phyloP scores from a whole-genome alignment of 2,113 vertebrate species.

The Saiga tatarica region DNA sequence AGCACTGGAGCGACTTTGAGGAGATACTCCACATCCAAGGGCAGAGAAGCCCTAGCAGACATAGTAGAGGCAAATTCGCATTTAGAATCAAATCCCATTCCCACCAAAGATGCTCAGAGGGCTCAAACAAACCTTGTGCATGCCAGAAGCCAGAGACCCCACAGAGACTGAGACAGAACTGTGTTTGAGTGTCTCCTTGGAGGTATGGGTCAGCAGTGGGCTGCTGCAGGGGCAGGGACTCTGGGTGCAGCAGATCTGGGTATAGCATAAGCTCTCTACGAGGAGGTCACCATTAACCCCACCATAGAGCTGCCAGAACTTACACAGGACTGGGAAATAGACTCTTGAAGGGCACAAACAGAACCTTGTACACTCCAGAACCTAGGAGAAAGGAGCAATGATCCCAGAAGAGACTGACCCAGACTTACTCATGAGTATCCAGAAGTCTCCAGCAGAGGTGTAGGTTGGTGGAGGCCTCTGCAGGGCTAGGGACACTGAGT shows the following conservation, averaged over 20 bases:
- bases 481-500: not conserved
- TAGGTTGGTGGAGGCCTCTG: not conserved
- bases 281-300: not conserved
- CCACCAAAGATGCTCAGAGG: not conserved
- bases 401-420: not conserved
- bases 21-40: not conserved
- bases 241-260: not conserved
- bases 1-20: not conserved
- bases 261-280: not conserved
- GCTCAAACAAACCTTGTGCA: not conserved
- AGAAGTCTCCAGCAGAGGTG: not conserved
- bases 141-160: not conserved
- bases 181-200: not conserved
- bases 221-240: not conserved
- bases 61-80: fast-evolving
- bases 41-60: not conserved
- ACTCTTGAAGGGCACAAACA: not conserved
- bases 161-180: not conserved
- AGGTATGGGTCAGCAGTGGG: not conserved
- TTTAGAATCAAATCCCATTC: not conserved
- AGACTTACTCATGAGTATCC: not conserved
- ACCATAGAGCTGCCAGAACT: not conserved
- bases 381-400: not conserved
- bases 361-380: not conserved
- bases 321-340: not conserved